Evolutionary conservation across 2,797 vertebrate genomes (phyloP).

Genomic region (Prionace glauca): DNA sequence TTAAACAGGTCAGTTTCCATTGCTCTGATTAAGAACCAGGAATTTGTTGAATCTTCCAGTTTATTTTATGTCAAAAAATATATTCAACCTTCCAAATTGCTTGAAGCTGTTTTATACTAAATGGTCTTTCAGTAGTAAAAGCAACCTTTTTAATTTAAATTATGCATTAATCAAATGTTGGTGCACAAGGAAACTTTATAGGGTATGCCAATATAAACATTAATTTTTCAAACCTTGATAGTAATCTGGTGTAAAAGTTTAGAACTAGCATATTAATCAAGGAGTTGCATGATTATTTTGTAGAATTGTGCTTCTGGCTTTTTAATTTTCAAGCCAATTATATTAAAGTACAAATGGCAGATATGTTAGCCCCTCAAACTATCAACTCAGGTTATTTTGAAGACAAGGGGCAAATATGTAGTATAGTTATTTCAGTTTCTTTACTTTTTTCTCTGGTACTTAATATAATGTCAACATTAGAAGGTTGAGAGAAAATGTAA

Average conservation of each 20-base stretch:
- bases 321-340: not conserved
- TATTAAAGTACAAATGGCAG: not conserved
- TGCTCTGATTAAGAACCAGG: not conserved
- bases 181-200: constrained; percentile 50
- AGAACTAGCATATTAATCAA: constrained; percentile 58
- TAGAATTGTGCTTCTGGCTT: not conserved
- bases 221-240: constrained; percentile 42
- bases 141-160: constrained; percentile 66
- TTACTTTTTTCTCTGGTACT: not conserved
- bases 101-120: constrained; percentile 19
- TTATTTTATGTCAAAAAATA: constrained; percentile 21
- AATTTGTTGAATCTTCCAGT: not conserved
- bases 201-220: constrained; percentile 41
- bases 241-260: constrained; percentile 61
- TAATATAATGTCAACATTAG: not conserved
- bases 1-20: constrained; percentile 1
- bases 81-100: constrained; percentile 19
- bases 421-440: not conserved
- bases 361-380: not conserved
- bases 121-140: constrained; percentile 65
- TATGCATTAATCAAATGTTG: constrained; percentile 47
- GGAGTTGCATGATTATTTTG: constrained; percentile 54
- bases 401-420: not conserved
- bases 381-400: not conserved
- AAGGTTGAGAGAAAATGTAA: not conserved